Base-by-base conservation (phyloP, 2,113 vertebrate species). In the Falco punctatus region DNA sequence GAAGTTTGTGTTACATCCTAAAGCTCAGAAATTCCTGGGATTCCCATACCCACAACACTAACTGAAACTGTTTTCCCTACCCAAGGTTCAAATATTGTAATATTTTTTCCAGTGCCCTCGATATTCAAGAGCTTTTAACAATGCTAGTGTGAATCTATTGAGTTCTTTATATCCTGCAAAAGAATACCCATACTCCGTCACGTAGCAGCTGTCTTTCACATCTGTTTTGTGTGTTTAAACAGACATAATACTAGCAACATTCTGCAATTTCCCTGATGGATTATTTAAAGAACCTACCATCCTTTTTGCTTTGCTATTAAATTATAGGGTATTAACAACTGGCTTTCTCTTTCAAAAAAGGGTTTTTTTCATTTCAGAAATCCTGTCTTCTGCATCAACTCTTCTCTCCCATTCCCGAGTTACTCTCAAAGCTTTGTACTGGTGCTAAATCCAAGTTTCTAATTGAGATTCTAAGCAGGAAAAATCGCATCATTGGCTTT, bases 401-500 rank as follows among this genome's bases (percentile, higher is more conserved):
- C 9, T 49, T 59, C 85, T 67, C 30, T 92, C 62, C 64, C 8
- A 23, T 35, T 92, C 81, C 27, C 48, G 19, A 51, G 70, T 95
- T 85, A 55, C 59, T 94, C 75, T 82, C 16, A 22, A 88, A 57
- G 57, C 42, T 83, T 58, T 66, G 66, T 93, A 65, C 65, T 58
- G 38, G 26, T 92, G 69, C 65, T 87, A 91, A 96, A 46, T 65
- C 78, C 54, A 72, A 88, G 80, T 90, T 94, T 85, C 93, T 97
- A 62, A 96, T 97, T 96, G 86, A 95, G 87, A 98, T 97, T 97
- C 97, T 78, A 40, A 69, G 72, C 96, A 97, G 94, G 78, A 93
- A 88, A 95, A 91, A 92, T 77, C 86, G 22, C 89, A 51, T 97
- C 80, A 88, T 6, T 86, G 72, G 54, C 70, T 83, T 97, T 97